Base-by-base conservation (phyloP, 2,797 vertebrate genomes). In the Rhinoraja longicauda region DNA sequence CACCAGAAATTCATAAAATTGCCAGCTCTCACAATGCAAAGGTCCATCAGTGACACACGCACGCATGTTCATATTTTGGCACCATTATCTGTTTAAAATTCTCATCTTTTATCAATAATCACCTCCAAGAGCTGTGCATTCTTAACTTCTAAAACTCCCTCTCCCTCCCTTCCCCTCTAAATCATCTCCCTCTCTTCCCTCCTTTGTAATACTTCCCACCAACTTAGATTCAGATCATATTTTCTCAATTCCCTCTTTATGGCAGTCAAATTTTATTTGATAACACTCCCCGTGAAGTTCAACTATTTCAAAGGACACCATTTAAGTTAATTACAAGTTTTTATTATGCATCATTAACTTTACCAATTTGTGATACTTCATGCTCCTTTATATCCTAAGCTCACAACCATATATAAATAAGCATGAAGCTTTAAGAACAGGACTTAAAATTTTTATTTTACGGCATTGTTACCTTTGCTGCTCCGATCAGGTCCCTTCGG, bases 401-500 rank as follows among this genome's bases (percentile, higher is more conserved):
- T 62, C 17, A 88, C 57, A 86, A 53, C 45, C 4, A 32, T 13
- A 86, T 6, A 84, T 17, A 67, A 7, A n/a, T n/a, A 59, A 32
- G 17, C 62, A 12, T n/a, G 29, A 86, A 62, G 26, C 59, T 59
- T 84, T 32, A 1, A 86, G 82, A 86, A 62, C 57, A 15, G 29
- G 26, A n/a, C 29, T 32, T 86, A 53, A 53, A 53, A 5, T 53
- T 53, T 53, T 5, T 53, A 53, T 53, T 53, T 79, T 29, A 64
- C 36, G 76, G 24, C 12, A 64, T 67, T 59, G 24, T 39, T 96
- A 99, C 99, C 98, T 98, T 98, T 90, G 98, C 97, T 94, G 96
- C 96, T 95, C 99, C 98, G 67, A 99, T 98, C 93, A 99, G 98
- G 2, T 99, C 98, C 95, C 99, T 99, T 93, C 99, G 97, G 97